Percentiles rank a stretch among this genome's conserved stretches.
phyloP scores from a whole-genome alignment of 2,888 invertebrate species.

The Magallana nippona region DNA sequence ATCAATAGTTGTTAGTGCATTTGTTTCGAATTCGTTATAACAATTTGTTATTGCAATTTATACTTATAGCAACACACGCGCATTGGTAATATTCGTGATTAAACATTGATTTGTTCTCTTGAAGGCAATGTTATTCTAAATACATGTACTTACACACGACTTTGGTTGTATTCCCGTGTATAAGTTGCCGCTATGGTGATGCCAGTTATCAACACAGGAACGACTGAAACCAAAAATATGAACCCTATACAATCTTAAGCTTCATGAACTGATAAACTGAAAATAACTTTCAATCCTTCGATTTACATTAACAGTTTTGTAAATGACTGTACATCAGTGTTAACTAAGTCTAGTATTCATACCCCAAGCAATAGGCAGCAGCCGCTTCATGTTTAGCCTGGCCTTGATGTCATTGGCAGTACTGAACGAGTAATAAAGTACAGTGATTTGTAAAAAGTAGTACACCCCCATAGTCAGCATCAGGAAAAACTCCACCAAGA shows the following conservation, averaged over 20 bases:
- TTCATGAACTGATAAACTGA: no score
- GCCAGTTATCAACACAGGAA: constrained; percentile 38
- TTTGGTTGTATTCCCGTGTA: neutral
- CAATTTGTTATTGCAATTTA: no score
- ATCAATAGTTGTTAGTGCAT: no score
- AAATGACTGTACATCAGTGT: no score
- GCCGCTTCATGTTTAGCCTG: neutral
- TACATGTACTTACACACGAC: neutral
- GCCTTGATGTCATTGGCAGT: neutral
- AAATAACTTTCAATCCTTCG: no score
- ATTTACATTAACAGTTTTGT: no score
- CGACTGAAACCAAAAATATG: neutral
- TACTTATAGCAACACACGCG: neutral
- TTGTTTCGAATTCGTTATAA: no score
- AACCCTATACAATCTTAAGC: no score
- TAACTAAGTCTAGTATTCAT: neutral
- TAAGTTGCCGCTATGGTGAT: constrained; percentile 32
- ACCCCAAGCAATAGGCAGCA: constrained; percentile 1
- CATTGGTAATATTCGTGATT: no score
- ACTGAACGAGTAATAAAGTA: constrained; percentile 26
- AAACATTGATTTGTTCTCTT: neutral
- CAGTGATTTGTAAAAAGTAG: constrained; percentile 23
- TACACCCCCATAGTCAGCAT: constrained; percentile 39
- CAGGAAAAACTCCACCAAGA: constrained; percentile 45
- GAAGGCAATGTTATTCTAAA: neutral